Evolutionary conservation across 2,888 invertebrate species (phyloP).

Genomic region (Mythimna ferrago): DNA sequence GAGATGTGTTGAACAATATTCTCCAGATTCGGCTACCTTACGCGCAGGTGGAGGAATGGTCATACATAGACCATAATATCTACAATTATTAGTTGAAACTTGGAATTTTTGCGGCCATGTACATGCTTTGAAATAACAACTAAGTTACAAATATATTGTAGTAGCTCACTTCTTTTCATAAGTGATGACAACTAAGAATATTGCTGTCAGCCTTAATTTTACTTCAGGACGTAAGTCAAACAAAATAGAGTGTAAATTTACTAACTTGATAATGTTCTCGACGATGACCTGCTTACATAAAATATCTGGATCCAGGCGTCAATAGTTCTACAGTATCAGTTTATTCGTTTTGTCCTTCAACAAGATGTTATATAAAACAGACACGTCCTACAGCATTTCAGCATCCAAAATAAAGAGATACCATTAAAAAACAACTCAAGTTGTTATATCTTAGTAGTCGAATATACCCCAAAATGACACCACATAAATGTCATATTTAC

Average conservation of each 20-base stretch:
- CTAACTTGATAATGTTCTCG: constrained; percentile 14
- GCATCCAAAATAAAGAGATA: neutral
- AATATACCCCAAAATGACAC: neutral
- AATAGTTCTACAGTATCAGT: constrained; percentile 11
- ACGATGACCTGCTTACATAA: constrained; percentile 33
- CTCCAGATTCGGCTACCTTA: too few species aligned
- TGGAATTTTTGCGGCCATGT: too few species aligned
- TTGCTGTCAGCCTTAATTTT: constrained; percentile 13
- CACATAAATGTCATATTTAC: neutral
- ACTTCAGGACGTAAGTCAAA: constrained; percentile 11
- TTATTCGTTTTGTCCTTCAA: constrained; percentile 8
- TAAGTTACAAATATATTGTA: neutral
- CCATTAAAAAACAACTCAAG: neutral
- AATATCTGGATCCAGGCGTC: constrained; percentile 27
- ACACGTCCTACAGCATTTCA: constrained; percentile 17
- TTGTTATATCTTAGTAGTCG: neutral
- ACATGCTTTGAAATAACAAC: constrained; percentile 12
- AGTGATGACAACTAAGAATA: neutral
- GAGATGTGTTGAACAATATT: too few species aligned
- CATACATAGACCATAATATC: too few species aligned
- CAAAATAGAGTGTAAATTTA: constrained; percentile 14
- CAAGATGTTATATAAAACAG: constrained; percentile 6
- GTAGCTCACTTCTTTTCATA: constrained; percentile 3
- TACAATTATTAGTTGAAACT: too few species aligned
- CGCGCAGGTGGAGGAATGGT: too few species aligned